These are phyloP conservation scores for Gobio gobio DNA, from an alignment of 2,113 vertebrate species.

Conservation along the genomic window DNA sequence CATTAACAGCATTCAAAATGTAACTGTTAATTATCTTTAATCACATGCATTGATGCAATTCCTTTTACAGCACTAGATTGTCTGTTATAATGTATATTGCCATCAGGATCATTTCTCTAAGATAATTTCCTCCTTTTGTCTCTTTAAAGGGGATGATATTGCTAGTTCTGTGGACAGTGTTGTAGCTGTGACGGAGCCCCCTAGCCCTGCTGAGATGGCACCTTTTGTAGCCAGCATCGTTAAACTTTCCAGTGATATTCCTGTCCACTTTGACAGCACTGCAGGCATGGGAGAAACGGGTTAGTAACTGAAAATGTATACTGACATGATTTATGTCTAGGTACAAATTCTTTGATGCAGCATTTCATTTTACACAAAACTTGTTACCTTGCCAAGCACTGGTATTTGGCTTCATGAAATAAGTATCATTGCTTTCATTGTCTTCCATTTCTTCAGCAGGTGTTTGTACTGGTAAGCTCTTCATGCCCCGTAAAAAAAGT, in stretches of 20 bases:
- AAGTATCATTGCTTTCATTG: neutral
- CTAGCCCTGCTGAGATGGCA: slow-evolving; percentile 67
- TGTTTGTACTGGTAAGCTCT: slow-evolving; percentile 73
- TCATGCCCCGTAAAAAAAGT: slow-evolving; percentile 75
- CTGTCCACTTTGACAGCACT: slow-evolving; percentile 74
- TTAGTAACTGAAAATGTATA: slow-evolving; percentile 67
- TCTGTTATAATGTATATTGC: neutral
- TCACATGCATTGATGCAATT: neutral
- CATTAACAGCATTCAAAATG: neutral
- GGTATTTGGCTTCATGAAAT: neutral
- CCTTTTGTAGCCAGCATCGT: slow-evolving; percentile 85
- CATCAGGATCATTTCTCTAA: neutral
- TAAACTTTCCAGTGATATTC: slow-evolving; percentile 81
- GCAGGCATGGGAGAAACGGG: slow-evolving; percentile 77
- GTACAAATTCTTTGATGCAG: neutral
- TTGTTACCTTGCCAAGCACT: neutral
- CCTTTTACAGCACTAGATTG: neutral
- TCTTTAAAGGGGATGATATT: slow-evolving; percentile 63
- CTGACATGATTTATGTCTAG: neutral
- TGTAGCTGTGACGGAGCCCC: slow-evolving; percentile 67
- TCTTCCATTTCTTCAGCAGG: slow-evolving; percentile 63
- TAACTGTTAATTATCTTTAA: neutral
- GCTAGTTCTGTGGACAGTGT: slow-evolving; percentile 73
- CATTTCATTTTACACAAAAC: neutral
- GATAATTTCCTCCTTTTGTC: neutral